Evolutionary conservation across 2,888 invertebrate genomes (phyloP).

Genomic region (Gerris lacustris): DNA sequence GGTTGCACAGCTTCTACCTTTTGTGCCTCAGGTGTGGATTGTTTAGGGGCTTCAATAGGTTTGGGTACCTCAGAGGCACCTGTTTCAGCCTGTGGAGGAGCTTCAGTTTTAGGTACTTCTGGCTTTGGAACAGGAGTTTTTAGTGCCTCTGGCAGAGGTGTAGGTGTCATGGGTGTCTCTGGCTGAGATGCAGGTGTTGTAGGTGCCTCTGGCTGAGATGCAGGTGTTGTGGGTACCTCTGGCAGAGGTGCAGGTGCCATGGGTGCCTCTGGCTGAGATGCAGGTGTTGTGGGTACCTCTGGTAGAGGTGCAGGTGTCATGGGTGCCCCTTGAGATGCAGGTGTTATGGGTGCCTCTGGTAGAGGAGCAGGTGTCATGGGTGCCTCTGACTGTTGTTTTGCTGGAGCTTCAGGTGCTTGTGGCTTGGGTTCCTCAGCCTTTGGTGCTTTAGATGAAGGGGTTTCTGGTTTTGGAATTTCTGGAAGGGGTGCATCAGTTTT

Average conservation of each 20-base stretch:
- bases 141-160: slow-evolving; percentile 7
- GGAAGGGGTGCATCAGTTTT: background rate
- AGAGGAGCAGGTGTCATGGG: slow-evolving; percentile 30
- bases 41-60: slow-evolving; percentile 10
- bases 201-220: slow-evolving; percentile 22
- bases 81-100: slow-evolving; percentile 14
- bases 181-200: slow-evolving; percentile 21
- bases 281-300: slow-evolving; percentile 26
- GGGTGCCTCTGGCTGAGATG: slow-evolving; percentile 25
- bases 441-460: slow-evolving; percentile 24
- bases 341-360: slow-evolving; percentile 14
- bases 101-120: slow-evolving; percentile 9
- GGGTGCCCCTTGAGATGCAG: background rate
- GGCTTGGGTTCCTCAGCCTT: slow-evolving; percentile 27
- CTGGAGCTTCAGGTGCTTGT: slow-evolving; percentile 26
- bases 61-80: slow-evolving; percentile 13
- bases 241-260: slow-evolving; percentile 29
- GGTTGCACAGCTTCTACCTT: background rate
- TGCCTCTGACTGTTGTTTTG: slow-evolving; percentile 26
- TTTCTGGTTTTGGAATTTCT: slow-evolving; percentile 21
- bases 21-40: slow-evolving; percentile 15
- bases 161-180: slow-evolving; percentile 18
- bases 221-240: slow-evolving; percentile 28
- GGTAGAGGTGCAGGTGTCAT: slow-evolving; percentile 27
- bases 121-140: slow-evolving; percentile 21